Percentiles rank a stretch among this genome's conserved stretches.
These are phyloP conservation scores for Silvanus unidentatus DNA, from an alignment of 2,888 invertebrate genomes.

Conservation along the genomic window DNA sequence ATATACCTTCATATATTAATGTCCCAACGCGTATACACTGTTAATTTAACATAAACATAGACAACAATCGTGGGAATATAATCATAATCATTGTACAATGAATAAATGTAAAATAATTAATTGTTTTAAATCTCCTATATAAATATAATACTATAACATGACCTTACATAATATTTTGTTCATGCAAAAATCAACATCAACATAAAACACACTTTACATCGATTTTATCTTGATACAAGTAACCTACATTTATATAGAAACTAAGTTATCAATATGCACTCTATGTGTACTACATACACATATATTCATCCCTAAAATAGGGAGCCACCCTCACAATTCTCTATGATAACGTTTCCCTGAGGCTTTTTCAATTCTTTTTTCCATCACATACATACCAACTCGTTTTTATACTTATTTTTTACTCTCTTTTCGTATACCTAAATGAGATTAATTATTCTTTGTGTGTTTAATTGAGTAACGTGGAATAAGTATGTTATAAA, in stretches of 20 bases:
- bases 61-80: conserved; percentile 3
- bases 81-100: neutral
- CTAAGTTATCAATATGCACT: neutral
- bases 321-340: conserved; percentile 1
- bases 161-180: conserved; percentile 4
- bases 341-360: conserved; percentile 5
- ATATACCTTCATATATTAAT: conserved; percentile 3
- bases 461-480: neutral
- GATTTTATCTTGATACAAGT: conserved; percentile 4
- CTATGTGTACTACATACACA: neutral
- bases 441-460: no score
- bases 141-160: conserved; percentile 2
- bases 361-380: neutral
- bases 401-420: no score
- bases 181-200: neutral
- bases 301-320: neutral
- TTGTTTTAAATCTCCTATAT: neutral
- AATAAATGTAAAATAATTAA: neutral
- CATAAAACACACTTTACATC: neutral
- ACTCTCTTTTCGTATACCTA: no score
- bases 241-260: conserved; percentile 4
- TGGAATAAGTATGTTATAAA: neutral
- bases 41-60: neutral
- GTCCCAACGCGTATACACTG: neutral
- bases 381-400: no score